Percentiles rank a stretch among this genome's conserved stretches.
Conservation (phyloP, 2,888 invertebrate species). For the Onchidella celtica region DNA sequence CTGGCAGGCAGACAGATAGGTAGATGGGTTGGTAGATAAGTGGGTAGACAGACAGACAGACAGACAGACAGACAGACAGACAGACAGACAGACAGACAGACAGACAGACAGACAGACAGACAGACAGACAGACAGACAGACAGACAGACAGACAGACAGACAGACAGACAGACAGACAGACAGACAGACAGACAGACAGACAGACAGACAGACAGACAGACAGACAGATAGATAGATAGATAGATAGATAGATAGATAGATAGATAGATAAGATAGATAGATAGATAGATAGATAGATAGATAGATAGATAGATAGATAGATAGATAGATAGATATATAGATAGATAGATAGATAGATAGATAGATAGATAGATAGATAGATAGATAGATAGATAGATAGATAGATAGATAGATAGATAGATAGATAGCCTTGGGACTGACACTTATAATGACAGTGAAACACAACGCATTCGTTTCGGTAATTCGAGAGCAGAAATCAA, state of each 20-base stretch:
- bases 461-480: too few species aligned
- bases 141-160: neutral
- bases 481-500: too few species aligned
- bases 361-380: neutral
- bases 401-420: too few species aligned
- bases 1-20: too few species aligned
- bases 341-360: neutral
- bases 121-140: neutral
- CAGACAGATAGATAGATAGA: neutral
- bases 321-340: too few species aligned
- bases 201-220: constrained; percentile 2
- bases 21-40: too few species aligned
- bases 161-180: neutral
- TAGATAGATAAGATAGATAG: too few species aligned
- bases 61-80: too few species aligned
- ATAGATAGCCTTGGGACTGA: too few species aligned
- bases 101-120: constrained; percentile 25
- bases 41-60: too few species aligned
- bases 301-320: neutral
- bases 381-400: too few species aligned
- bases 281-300: neutral
- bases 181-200: neutral
- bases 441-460: too few species aligned
- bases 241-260: neutral
- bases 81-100: constrained; percentile 21